phyloP scores from a whole-genome alignment of 92 coral and sea anemone genomes.

The Porites evermanni region DNA sequence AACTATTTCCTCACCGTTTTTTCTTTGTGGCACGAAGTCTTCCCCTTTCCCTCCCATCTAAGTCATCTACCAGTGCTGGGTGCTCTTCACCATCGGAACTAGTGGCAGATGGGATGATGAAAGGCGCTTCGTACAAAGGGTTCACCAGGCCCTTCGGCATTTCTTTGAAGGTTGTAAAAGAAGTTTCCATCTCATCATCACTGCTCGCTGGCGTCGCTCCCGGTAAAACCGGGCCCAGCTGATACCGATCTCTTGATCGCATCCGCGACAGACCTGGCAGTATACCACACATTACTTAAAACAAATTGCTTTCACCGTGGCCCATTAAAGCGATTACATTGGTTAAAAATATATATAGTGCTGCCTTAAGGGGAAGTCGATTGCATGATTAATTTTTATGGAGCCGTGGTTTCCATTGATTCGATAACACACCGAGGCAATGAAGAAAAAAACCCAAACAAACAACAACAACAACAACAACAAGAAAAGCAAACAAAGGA shows the following conservation, averaged over 20 bases:
- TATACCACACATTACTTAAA: not conserved
- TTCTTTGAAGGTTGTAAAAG: constrained; percentile 18
- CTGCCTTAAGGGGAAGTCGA: too few relatives aligned
- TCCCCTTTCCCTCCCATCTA: not conserved
- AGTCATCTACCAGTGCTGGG: not conserved
- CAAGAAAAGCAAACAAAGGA: too few relatives aligned
- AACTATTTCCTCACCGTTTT: not conserved
- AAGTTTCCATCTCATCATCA: constrained; percentile 18
- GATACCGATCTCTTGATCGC: not conserved
- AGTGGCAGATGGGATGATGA: not conserved
- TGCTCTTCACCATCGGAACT: not conserved
- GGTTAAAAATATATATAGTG: too few relatives aligned
- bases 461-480: too few relatives aligned
- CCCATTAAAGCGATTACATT: too few relatives aligned
- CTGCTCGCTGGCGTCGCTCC: constrained; percentile 26
- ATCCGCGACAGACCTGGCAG: not conserved
- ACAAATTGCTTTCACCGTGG: too few relatives aligned
- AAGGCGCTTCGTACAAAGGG: constrained; percentile 3
- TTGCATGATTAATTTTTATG: too few relatives aligned
- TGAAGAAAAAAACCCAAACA: too few relatives aligned
- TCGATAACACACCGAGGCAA: too few relatives aligned
- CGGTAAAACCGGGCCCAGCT: not conserved
- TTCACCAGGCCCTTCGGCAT: constrained; percentile 12
- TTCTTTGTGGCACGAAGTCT: not conserved
- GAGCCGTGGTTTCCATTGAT: too few relatives aligned